A percentile compares a stretch with the other conserved stretches of the same genome.
Evolutionary conservation across 2,888 invertebrate species (phyloP).

Genomic region (Pristionchus arcanus): DNA sequence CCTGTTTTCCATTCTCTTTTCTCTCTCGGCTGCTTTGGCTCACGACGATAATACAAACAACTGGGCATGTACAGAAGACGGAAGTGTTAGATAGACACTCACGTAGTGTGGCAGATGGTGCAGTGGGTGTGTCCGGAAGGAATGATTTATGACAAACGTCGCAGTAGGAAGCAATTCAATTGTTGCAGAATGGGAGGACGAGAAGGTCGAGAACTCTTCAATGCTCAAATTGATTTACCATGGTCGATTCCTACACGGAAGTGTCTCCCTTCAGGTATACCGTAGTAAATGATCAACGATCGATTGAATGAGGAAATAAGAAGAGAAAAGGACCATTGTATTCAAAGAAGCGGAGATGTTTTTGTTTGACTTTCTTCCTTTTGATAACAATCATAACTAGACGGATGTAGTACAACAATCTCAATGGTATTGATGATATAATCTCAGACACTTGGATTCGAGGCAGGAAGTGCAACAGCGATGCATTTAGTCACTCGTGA

Average conservation of each 20-base stretch:
- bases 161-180: not conserved
- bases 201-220: constrained; percentile 91
- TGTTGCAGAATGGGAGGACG: constrained; percentile 93
- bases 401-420: not conserved
- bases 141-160: constrained; percentile 23
- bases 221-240: constrained; percentile 99
- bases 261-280: constrained; percentile 83
- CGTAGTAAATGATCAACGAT: not conserved
- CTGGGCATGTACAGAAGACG: constrained; percentile 11
- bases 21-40: constrained; percentile 30
- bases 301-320: not conserved
- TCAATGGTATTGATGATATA: constrained; percentile 4
- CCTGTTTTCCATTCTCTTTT: constrained; percentile 37
- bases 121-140: not conserved
- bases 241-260: constrained; percentile 99
- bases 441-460: constrained; percentile 88
- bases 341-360: constrained; percentile 70
- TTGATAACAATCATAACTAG: constrained; percentile 1
- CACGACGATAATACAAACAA: constrained; percentile 48
- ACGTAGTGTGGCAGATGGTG: constrained; percentile 11
- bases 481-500: constrained; percentile 99
- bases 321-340: constrained; percentile 85
- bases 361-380: constrained; percentile 20
- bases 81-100: constrained; percentile 15
- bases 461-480: constrained; percentile 97